These are phyloP conservation scores for Colletes gigas DNA, from an alignment of 1,140 invertebrate genomes.

Conservation along the genomic window DNA sequence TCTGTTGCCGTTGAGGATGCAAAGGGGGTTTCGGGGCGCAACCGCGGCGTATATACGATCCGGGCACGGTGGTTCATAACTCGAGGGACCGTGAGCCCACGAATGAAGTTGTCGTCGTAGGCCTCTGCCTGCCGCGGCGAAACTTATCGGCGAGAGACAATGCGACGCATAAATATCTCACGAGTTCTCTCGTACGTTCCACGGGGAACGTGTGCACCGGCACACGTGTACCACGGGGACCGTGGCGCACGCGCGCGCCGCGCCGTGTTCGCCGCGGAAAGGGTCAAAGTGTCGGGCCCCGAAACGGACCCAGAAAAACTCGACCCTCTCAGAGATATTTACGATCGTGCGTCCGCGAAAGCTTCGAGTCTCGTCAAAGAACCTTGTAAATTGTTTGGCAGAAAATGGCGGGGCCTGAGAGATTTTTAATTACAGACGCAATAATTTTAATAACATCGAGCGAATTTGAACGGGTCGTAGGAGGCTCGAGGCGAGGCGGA, in stretches of 20 bases:
- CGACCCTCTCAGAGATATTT: conserved; percentile 21
- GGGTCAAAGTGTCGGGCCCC: conserved; percentile 41
- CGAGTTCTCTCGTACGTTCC: conserved; percentile 9
- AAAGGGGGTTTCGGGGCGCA: neutral
- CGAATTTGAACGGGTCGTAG: conserved; percentile 20
- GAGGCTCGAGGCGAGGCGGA: conserved; percentile 38
- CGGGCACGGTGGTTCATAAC: conserved; percentile 41
- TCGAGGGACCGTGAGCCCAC: conserved; percentile 29
- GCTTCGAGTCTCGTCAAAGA: too few relatives aligned
- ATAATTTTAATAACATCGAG: too few relatives aligned
- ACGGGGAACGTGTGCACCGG: conserved; percentile 22
- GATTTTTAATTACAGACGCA: too few relatives aligned
- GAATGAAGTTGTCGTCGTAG: conserved; percentile 47
- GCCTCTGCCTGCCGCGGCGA: conserved; percentile 43
- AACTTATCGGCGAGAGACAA: conserved; percentile 50
- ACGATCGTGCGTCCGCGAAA: too few relatives aligned
- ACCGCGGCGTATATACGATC: conserved; percentile 41
- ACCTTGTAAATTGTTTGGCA: too few relatives aligned
- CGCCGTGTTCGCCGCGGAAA: conserved; percentile 11
- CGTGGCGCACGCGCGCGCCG: neutral
- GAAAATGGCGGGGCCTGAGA: too few relatives aligned
- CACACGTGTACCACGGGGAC: conserved; percentile 13
- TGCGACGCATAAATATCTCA: conserved; percentile 52
- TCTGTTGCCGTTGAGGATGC: conserved; percentile 1
- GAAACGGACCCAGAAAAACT: conserved; percentile 27